Evolutionary conservation across 2,797 vertebrate species (phyloP).

Genomic region (Propithecus perrieri): DNA sequence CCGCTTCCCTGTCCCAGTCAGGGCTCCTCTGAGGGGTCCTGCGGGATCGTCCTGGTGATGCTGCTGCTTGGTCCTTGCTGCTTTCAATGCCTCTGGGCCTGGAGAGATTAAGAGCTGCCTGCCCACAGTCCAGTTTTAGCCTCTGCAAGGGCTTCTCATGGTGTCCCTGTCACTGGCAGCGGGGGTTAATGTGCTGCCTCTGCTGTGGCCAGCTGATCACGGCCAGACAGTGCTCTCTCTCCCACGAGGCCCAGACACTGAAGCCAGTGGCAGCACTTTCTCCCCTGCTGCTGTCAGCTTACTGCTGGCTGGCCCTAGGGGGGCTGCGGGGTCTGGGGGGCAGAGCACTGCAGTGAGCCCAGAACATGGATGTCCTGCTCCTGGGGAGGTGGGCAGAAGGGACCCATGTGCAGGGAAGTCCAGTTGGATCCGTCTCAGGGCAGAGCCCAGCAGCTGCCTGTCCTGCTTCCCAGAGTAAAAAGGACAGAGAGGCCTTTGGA

Average conservation of each 20-base stretch:
- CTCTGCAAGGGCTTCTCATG: not conserved
- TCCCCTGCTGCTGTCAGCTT: not conserved
- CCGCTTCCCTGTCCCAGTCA: fast-evolving
- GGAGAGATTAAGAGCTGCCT: not conserved
- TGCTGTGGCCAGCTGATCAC: conserved; percentile 68
- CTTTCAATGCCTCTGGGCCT: not conserved
- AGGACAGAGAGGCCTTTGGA: not conserved
- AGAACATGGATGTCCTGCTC: not conserved
- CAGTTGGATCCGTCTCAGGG: not conserved
- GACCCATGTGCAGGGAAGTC: not conserved
- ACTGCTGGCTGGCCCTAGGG: fast-evolving
- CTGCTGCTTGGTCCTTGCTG: not conserved
- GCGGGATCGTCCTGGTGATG: not conserved
- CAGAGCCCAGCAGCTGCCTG: not conserved
- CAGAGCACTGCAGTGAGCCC: not conserved
- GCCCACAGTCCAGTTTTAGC: not conserved
- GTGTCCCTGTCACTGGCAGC: not conserved
- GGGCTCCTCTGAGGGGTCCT: not conserved
- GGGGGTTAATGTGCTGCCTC: conserved; percentile 1
- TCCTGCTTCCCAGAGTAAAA: not conserved
- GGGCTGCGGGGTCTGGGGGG: not conserved
- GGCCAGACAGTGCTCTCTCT: conserved; percentile 52
- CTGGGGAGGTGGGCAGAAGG: not conserved
- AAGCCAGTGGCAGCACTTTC: not conserved
- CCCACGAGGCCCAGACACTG: conserved; percentile 11